Base-by-base conservation (phyloP, 1,140 invertebrate genomes). In the Aphidius gifuensis region DNA sequence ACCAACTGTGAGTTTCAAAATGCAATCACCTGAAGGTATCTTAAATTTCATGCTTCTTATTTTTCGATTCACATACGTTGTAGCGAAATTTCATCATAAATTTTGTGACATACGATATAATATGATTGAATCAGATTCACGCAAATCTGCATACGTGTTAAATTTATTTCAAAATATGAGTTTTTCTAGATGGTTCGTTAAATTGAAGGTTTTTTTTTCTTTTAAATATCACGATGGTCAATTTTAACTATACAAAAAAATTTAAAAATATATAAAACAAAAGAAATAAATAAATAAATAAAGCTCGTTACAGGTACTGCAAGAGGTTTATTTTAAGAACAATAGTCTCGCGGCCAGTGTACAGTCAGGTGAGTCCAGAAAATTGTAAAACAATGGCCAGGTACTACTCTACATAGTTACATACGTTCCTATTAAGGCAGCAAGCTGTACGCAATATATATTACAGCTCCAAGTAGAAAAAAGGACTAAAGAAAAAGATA, bases 351-450 rank as follows among this genome's bases (percentile, higher is more conserved):
- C 62, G 66, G 59, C 56, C 55, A 48, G 46, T 62, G 56, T 32
- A 49, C 32, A 54, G 64, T 77, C 73, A 74, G 75, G 73, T 77
- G 75, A 75, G 67, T 68, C 55, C 65, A 66, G 68, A 61, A 68
- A 63, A 67, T 59, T 67, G 69, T 68, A 32, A 32, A 32, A 32
- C 23, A 32, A 32, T 32, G 23, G 23, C 23, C 23, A 32, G 23
- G 4, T 32, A 32, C 23, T 71, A 69, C 67, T 68, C 56, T 50
- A 48, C 48, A 32, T 3, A 32, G 23, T 32, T 75, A 77, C 75
- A 77, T 77, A 77, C 71, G 70, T 73, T 66, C 71, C 72, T 66
- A 75, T 77, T 76, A 76, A 76, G 74, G 72, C 74, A 76, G 70
- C 70, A 69, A 72, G 67, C 69, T 67, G 56, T 21, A 73, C 72